These are phyloP conservation scores for Heliothis virescens DNA, from an alignment of 1,140 invertebrate genomes.

Conservation along the genomic window DNA sequence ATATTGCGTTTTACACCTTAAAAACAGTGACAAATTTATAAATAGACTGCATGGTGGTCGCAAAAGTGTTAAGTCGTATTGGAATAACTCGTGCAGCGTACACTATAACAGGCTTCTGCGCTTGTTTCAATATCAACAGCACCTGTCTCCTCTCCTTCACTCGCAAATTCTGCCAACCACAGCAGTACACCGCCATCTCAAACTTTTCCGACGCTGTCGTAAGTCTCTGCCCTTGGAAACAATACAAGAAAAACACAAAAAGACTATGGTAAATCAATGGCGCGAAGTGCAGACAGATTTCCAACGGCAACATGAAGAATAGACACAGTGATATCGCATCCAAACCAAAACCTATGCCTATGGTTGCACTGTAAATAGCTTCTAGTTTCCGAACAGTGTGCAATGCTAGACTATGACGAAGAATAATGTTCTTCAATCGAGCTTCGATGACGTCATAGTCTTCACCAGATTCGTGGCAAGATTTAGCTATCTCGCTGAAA, in stretches of 20 bases:
- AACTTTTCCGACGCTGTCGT: slow-evolving; percentile 71
- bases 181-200: slow-evolving; percentile 71
- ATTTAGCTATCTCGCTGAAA: slow-evolving; percentile 57
- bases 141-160: slow-evolving; percentile 69
- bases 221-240: slow-evolving; percentile 73
- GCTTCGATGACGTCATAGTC: not conserved
- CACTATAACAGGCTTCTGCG: slow-evolving; percentile 71
- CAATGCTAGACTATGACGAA: slow-evolving; percentile 66
- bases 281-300: slow-evolving; percentile 67
- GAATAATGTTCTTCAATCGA: no score
- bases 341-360: slow-evolving; percentile 73
- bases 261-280: slow-evolving; percentile 72
- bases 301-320: slow-evolving; percentile 69
- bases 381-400: slow-evolving; percentile 63
- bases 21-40: slow-evolving; percentile 78
- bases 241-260: slow-evolving; percentile 75
- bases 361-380: slow-evolving; percentile 71
- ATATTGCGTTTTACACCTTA: slow-evolving; percentile 63
- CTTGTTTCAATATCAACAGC: slow-evolving; percentile 66
- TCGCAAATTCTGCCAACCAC: slow-evolving; percentile 77
- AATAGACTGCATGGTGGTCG: slow-evolving; percentile 71
- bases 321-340: slow-evolving; percentile 72
- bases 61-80: slow-evolving; percentile 78
- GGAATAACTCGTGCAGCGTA: slow-evolving; percentile 77
- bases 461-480: slow-evolving; percentile 60